A percentile compares a stretch with the other conserved stretches of the same genome.
Evolutionary conservation across 2,797 vertebrate species (phyloP).

Genomic region (Cyprinodon diabolis): DNA sequence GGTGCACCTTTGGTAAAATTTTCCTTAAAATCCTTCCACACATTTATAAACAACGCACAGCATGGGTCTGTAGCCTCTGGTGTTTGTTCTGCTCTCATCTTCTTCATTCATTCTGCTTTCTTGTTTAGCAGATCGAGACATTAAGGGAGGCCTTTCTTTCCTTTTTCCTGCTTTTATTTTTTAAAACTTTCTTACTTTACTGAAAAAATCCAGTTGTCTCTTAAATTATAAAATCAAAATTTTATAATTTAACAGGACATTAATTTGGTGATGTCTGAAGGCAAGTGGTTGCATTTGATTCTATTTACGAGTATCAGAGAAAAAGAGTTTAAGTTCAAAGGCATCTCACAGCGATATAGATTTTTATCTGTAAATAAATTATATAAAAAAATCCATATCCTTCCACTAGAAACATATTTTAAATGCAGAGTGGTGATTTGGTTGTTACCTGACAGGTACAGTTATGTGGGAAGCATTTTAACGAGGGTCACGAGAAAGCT

Average conservation of each 20-base stretch:
- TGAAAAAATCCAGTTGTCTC: neutral
- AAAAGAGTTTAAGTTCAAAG: neutral
- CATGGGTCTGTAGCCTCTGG: no score
- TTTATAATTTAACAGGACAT: no score
- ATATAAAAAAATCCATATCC: neutral
- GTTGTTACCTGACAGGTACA: neutral
- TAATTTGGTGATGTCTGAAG: no score
- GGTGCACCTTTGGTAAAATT: no score
- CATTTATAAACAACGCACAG: no score
- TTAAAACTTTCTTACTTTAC: neutral
- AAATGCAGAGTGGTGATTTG: neutral
- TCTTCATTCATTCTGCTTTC: no score
- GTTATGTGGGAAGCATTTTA: neutral
- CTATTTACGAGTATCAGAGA: neutral
- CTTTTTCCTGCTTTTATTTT: no score
- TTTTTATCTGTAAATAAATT: neutral
- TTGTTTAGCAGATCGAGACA: no score
- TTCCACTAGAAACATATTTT: neutral
- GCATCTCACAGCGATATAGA: neutral
- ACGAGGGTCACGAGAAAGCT: neutral
- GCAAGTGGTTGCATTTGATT: neutral
- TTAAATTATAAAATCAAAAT: neutral
- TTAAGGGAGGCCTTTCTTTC: no score
- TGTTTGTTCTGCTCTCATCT: no score
- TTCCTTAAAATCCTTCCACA: no score